Conservation (phyloP, 2,888 invertebrate species). For the Merodon equestris region DNA sequence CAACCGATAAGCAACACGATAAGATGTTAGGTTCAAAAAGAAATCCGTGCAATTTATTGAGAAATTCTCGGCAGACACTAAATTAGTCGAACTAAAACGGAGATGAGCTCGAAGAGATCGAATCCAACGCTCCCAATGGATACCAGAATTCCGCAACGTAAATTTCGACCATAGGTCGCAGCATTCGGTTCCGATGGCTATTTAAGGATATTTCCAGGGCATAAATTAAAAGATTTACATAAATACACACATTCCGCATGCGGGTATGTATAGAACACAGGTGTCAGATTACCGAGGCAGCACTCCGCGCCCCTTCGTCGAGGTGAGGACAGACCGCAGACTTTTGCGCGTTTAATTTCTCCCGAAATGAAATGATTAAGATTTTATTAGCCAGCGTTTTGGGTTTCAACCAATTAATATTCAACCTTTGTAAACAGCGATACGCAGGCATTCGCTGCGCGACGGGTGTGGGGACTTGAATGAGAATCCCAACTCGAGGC, state of each 20-base stretch:
- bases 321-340: constrained; percentile 27
- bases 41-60: constrained; percentile 66
- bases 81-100: constrained; percentile 63
- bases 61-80: constrained; percentile 66
- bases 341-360: constrained; percentile 65
- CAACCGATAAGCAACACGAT: constrained; percentile 63
- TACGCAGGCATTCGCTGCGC: constrained; percentile 38
- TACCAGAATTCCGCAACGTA: constrained; percentile 61
- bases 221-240: constrained; percentile 69
- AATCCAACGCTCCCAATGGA: constrained; percentile 58
- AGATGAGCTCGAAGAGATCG: constrained; percentile 58
- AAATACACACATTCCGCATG: constrained; percentile 65
- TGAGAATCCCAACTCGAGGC: constrained; percentile 35
- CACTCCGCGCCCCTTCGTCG: constrained; percentile 30
- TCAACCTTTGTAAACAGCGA: constrained; percentile 64
- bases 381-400: constrained; percentile 69
- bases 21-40: constrained; percentile 54
- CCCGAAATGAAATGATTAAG: constrained; percentile 69
- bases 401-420: constrained; percentile 69
- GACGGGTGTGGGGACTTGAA: constrained; percentile 16
- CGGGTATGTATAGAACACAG: constrained; percentile 23
- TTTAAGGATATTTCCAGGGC: constrained; percentile 68
- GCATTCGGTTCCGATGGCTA: constrained; percentile 55
- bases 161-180: constrained; percentile 54
- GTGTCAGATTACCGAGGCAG: constrained; percentile 65